Evolutionary conservation across 2,888 invertebrate genomes (phyloP), one percentile per base, ranked within the genome.

Genomic region (Stenichneumon culpator): DNA sequence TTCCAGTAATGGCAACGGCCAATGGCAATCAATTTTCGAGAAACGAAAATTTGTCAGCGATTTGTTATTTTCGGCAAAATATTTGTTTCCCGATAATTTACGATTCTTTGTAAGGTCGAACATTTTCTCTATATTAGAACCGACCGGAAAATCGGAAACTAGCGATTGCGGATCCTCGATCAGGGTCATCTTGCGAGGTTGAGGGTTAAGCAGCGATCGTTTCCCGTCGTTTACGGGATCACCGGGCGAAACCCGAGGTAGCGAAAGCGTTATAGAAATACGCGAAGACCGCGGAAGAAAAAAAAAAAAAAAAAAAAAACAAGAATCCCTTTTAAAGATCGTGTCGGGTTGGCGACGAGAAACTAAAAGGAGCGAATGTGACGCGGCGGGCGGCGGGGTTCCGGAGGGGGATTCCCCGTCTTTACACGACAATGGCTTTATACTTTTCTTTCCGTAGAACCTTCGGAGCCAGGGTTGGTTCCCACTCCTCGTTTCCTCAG

Each of bases 401-500:
- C 67, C 72, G 60, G 72, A 69, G 50, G 67, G 44, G 44, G 44
- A 44, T 72, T 52, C 83, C 73, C 84, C 81, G 74, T 83, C 73
- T 84, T 79, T 86, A 83, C 83, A 78, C 83, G 86, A 87, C 84
- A 86, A 84, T 84, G 87, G 85, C 87, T 88, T 86, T 86, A 84
- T 87, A 79, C 84, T 84, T 86, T 80, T 75, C 68, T 72, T 82
- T 60, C 78, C 54, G 32, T 32, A 6, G 60, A 60, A n/a, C 25
- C 28, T 28, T 60, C 32, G 32, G 9, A 69, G 67, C 72, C 75
- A 28, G 60, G 25, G 79, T 69, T 54, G 72, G 28, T 32, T 50
- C 79, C 65, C 74, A 60, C 39, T 81, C 19, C 68, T 50, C 54
- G 57, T 68, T 72, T 67, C 19, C 72, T 28, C 50, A 65, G 79